Evolutionary conservation across 2,113 vertebrate species (phyloP), one percentile per base, ranked within the genome.

Genomic region (Aspidoscelis tigris): DNA sequence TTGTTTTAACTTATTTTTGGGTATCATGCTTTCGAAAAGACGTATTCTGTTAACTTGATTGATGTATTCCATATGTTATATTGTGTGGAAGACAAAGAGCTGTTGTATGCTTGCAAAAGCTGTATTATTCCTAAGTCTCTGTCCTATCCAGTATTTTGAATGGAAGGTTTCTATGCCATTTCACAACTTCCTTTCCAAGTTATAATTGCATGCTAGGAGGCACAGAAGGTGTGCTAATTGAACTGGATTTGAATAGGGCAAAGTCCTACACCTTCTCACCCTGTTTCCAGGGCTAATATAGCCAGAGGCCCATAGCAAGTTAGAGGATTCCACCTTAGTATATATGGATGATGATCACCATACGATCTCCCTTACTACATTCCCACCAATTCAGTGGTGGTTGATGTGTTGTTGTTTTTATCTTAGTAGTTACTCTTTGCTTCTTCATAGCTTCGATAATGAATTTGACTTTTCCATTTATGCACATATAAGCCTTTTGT

Each of bases 1-100:
- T 33, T 21, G 65, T 47, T 65, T 78, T 78, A 43, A 9, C 22
- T 44, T 79, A 65, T 79, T 79, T 79, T 61, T 24, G 44, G 78
- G 43, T 22, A 47, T 68, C 20, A 22, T 16, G 26, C 39, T 9
- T 65, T 68, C 22, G 47, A 47, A 55, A 47, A 66, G 78, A 9
- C 24, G 44, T 47, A 68, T n/a, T 68, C 64, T n/a, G 2, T 43
- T 44, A 47, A 47, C 61, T 79, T 66, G 61, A 43, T 11, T 80
- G 3, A 55, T 50, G 44, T 47, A 80, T 80, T 68, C 44, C n/a
- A 61, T 64, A 43, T 78, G 24, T 50, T 76, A n/a, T 55, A 43
- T 68, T 79, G 12, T 43, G 11, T 53, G 18, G 26, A 11, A 70
- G 18, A 44, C 26, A 69, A 69, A 53, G 64, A 50, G 26, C 22